Base-by-base conservation (phyloP, 2,797 vertebrate genomes). In the Mormyrus hasselquistii region DNA sequence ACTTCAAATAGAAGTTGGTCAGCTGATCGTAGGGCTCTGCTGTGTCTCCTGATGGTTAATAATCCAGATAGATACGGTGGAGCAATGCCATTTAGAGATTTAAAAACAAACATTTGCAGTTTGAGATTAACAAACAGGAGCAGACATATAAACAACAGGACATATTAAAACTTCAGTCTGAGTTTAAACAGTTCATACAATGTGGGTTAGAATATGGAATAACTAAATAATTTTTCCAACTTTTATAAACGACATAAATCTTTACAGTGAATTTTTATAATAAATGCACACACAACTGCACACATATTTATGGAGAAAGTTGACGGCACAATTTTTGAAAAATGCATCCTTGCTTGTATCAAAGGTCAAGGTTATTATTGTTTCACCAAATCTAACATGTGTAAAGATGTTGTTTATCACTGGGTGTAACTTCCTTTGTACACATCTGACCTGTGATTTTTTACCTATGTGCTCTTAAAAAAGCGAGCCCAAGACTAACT, bases 401-500 rank as follows among this genome's bases (percentile, higher is more conserved):
- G 94, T 91, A 88, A 90, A 25, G 86, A 87, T 91, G 93, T 92
- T 92, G 91, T 92, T 94, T 92, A 91, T 49, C 93, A 93, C 94
- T 91, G 3, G 91, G 93, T 88, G 93, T 91, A 91, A 90, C 91
- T 93, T 93, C 91, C 93, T 92, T 94, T 90, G 93, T 92, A 93
- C 93, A 93, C 92, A 89, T 92, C 57, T 93, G 94, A 95, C 94
- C 95, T 90, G 89, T 92, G 91, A 44, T 93, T 94, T 93, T 91
- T 93, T 92, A 95, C 94, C 94, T 93, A 91, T 91, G 91, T 91
- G 92, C 92, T 91, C 53, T 55, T 59, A 22, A 91, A 19, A 95
- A 94, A 96, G 93, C 86, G 44, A 93, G 93, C 93, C 88, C 38
- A 87, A 95, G 94, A 95, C 94, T 93, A 95, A 95, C 94, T 94